phyloP scores from a whole-genome alignment of 2,113 vertebrate genomes.

The Semicossyphus pulcher region DNA sequence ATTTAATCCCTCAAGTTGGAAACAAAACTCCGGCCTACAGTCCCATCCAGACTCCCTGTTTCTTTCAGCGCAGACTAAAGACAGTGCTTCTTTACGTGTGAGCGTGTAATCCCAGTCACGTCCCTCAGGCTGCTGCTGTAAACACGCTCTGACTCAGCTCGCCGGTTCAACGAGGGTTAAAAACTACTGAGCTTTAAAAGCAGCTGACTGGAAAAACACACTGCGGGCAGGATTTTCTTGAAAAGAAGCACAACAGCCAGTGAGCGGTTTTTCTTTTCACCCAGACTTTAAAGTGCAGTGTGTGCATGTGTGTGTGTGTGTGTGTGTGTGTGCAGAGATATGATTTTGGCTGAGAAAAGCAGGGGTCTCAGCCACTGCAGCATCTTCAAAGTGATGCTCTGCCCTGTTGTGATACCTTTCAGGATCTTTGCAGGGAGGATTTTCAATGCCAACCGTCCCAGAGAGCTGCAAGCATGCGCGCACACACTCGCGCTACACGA shows the following conservation, averaged over 20 bases:
- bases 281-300: not conserved
- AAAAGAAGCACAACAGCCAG: not conserved
- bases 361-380: not conserved
- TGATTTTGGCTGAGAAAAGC: not conserved
- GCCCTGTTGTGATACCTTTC: conserved; percentile 26
- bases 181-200: conserved; percentile 22
- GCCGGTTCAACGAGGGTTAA: conserved; percentile 25
- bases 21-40: too few species aligned
- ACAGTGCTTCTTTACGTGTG: not conserved
- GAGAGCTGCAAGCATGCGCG: not conserved
- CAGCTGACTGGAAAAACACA: conserved; percentile 45
- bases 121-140: conserved; percentile 20
- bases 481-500: too few species aligned
- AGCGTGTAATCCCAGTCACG: not conserved
- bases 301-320: not conserved
- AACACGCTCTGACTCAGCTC: conserved; percentile 10
- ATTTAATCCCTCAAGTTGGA: too few species aligned
- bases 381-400: conserved; percentile 8
- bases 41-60: not conserved
- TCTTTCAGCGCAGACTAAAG: not conserved
- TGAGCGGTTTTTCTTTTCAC: not conserved
- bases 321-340: conserved; percentile 10
- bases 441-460: not conserved
- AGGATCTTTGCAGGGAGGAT: conserved; percentile 20
- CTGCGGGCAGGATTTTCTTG: conserved; percentile 17